phyloP scores from a whole-genome alignment of 35 echinoderm and acorn worm genomes.

The Ophiothrix spiculata region DNA sequence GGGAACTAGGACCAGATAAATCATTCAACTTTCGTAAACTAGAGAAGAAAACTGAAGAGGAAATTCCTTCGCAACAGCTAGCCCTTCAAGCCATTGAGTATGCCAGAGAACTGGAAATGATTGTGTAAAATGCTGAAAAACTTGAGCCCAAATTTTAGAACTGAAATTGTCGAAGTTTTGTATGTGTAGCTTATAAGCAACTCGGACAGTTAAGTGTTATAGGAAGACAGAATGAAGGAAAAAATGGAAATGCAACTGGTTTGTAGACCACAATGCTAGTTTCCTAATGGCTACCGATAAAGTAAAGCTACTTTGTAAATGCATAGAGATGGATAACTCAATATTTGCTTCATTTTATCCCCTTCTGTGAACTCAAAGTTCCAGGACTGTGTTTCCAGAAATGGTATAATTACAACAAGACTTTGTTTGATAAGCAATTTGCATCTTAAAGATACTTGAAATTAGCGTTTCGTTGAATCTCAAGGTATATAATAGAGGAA shows the following conservation, averaged over 20 bases:
- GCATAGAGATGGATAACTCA: no score
- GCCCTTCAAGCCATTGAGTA: constrained; percentile 96
- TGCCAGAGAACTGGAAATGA: constrained; percentile 97
- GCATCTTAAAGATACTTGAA: neutral
- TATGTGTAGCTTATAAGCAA: neutral
- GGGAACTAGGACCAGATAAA: constrained; percentile 65
- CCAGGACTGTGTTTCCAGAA: no score
- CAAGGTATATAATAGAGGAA: neutral
- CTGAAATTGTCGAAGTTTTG: neutral
- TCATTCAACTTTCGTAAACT: constrained; percentile 81
- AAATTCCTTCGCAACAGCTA: constrained; percentile 78
- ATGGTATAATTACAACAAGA: no score
- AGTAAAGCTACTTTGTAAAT: no score
- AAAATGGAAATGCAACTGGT: no score
- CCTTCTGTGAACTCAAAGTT: no score
- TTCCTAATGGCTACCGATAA: no score
- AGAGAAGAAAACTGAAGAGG: constrained; percentile 93
- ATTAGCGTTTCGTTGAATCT: neutral
- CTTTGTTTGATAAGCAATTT: neutral
- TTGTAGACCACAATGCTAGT: no score
- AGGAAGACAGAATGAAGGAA: no score
- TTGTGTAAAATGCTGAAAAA: constrained; percentile 50
- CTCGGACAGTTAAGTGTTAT: no score
- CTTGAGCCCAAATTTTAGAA: neutral
- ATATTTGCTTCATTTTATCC: no score